Percentiles rank a stretch among this genome's conserved stretches.
phyloP scores from a whole-genome alignment of 2,113 vertebrate genomes.

The Sinocyclocheilus anshuiensis region DNA sequence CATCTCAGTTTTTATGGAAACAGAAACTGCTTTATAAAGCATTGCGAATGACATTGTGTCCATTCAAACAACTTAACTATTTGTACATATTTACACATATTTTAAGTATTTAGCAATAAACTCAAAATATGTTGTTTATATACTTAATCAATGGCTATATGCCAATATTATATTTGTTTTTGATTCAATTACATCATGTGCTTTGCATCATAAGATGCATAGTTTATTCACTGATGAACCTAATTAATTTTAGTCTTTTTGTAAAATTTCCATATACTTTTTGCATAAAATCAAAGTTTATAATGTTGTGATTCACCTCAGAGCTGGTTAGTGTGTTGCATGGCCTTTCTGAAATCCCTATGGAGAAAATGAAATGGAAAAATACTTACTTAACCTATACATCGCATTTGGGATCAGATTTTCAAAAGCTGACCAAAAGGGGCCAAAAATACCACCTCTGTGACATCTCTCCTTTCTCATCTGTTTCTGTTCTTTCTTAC shows the following conservation, averaged over 20 bases:
- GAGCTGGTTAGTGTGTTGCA: no score
- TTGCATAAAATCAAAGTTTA: background rate
- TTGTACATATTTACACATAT: no score
- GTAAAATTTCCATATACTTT: background rate
- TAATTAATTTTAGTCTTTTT: background rate
- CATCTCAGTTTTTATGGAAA: background rate
- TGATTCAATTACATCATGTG: background rate
- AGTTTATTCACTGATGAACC: background rate
- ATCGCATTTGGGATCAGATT: background rate
- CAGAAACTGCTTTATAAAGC: background rate
- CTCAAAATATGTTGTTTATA: background rate
- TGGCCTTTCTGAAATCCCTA: background rate
- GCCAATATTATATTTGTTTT: background rate
- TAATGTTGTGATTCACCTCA: background rate
- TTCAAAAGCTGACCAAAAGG: background rate
- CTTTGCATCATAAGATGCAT: background rate
- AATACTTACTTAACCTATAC: background rate
- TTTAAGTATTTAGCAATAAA: no score
- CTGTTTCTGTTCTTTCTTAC: slow-evolving; percentile 9
- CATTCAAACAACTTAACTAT: background rate
- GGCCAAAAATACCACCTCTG: background rate
- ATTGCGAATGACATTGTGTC: background rate
- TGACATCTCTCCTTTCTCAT: background rate
- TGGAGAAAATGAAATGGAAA: background rate
- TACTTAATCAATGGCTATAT: background rate